Evolutionary conservation across 2,888 invertebrate species (phyloP).

Genomic region (Hirtodrosophila histrioides): DNA sequence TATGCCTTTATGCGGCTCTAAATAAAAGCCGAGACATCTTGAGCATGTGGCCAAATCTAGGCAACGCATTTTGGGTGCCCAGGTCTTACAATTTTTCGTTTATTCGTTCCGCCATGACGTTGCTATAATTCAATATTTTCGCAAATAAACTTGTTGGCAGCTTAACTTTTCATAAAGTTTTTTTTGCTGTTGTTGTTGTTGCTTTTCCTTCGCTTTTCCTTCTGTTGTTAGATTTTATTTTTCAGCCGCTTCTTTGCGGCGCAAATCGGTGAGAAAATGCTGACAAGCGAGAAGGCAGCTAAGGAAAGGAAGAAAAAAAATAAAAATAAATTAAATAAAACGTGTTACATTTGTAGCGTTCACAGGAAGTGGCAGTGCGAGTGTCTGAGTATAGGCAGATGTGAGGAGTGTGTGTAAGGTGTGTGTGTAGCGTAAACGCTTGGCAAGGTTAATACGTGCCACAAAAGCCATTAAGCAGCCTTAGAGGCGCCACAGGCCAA

Average conservation of each 20-base stretch:
- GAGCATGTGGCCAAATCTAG: constrained; percentile 65
- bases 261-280: constrained; percentile 74
- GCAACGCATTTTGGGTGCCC: constrained; percentile 54
- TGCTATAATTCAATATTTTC: constrained; percentile 78
- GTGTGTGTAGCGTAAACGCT: constrained; percentile 50
- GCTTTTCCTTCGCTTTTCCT: constrained; percentile 1
- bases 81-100: constrained; percentile 23
- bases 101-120: constrained; percentile 53
- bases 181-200: constrained; percentile 23
- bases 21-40: constrained; percentile 62
- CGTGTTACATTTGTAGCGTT: constrained; percentile 74
- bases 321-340: constrained; percentile 73
- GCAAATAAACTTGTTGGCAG: constrained; percentile 79
- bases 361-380: constrained; percentile 37
- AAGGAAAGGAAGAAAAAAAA: constrained; percentile 30
- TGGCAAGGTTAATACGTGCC: constrained; percentile 71
- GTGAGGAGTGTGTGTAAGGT: constrained; percentile 30
- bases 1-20: constrained; percentile 70
- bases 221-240: constrained; percentile 52
- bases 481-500: constrained; percentile 13
- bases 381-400: constrained; percentile 33
- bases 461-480: constrained; percentile 70
- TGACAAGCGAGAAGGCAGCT: constrained; percentile 56
- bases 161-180: constrained; percentile 71
- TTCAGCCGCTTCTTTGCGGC: constrained; percentile 58